Percentiles rank a stretch among this genome's conserved stretches.
Evolutionary conservation across 2,797 vertebrate species (phyloP).

Genomic region (Mormyrops attenuatus): DNA sequence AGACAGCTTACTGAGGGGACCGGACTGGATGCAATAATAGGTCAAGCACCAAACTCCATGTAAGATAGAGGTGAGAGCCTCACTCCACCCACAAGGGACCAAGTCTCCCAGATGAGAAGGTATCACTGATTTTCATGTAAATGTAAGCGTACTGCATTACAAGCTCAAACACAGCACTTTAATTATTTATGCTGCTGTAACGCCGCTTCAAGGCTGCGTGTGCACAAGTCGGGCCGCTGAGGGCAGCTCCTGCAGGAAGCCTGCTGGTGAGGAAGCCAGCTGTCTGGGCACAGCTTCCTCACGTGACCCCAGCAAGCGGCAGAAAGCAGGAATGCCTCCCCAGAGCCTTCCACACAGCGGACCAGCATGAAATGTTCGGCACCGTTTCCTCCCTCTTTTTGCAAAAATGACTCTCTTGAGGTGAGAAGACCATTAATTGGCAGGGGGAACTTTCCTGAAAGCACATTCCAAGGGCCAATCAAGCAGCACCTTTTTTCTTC

Average conservation of each 20-base stretch:
- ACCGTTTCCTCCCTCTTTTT: background rate
- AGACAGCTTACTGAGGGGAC: background rate
- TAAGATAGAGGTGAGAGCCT: background rate
- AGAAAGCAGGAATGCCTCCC: background rate
- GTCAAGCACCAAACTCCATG: background rate
- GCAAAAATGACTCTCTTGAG: background rate
- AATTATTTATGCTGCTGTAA: background rate
- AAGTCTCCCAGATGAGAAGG: background rate
- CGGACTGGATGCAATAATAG: background rate
- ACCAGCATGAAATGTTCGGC: background rate
- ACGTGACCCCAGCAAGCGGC: background rate
- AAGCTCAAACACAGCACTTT: background rate
- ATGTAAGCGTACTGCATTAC: background rate
- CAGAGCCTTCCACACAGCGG: background rate
- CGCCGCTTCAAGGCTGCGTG: background rate
- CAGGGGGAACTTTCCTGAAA: background rate
- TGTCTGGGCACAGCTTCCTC: background rate
- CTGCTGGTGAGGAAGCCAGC: background rate
- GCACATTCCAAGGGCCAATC: background rate
- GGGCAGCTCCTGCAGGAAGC: background rate
- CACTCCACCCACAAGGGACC: background rate
- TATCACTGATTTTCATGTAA: background rate
- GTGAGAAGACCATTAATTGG: background rate
- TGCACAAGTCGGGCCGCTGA: background rate
- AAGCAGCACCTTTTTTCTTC: background rate